Base-by-base conservation (phyloP, 2,113 vertebrate species). In the Ellobius talpinus region DNA sequence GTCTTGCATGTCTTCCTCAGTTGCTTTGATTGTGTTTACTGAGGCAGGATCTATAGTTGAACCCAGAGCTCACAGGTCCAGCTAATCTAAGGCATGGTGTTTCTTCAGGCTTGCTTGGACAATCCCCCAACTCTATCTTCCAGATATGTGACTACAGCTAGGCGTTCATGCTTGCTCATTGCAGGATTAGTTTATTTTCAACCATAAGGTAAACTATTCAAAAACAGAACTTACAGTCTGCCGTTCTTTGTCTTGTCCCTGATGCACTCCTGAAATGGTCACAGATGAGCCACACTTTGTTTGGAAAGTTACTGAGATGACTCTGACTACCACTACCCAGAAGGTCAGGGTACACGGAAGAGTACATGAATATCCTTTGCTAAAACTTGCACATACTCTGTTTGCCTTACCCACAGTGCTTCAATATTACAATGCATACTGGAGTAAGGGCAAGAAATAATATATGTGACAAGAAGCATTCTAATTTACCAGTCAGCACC, bases 401-500 rank as follows among this genome's bases (percentile, higher is more conserved):
- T 72, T 84, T 87, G 63, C 39, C 66, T 93, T 39, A 36, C 39
- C 47, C 47, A 13, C 6, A 47, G 5, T 91, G 68, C 65, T 90
- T 78, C 58, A 79, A 65, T 87, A 66, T 79, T 87, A 65, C 77
- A 86, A 84, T 52, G 77, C 79, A 5, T 24, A 58, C 33, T 76
- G 50, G 87, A 79, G 93, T 97, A 88, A 39, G 23, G 87, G 90
- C 29, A 93, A 82, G 77, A 91, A 93, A 89, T 73, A 91, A 94
- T 87, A 92, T n/a, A 93, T 74, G 61, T 89, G 73, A 95, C 29
- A 73, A 88, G 90, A 91, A 93, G 61, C 47, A 76, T 77, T 97
- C 77, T 36, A 87, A 73, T 93, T 95, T 96, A 86, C 85, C 88
- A 96, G n/a, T 78, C 79, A 94, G 61, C 96, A 87, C 33, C 65